A percentile compares a stretch with the other conserved stretches of the same genome.
These are phyloP conservation scores for Phylloscopus trochiloides DNA, from an alignment of 2,113 vertebrate genomes.

Conservation along the genomic window DNA sequence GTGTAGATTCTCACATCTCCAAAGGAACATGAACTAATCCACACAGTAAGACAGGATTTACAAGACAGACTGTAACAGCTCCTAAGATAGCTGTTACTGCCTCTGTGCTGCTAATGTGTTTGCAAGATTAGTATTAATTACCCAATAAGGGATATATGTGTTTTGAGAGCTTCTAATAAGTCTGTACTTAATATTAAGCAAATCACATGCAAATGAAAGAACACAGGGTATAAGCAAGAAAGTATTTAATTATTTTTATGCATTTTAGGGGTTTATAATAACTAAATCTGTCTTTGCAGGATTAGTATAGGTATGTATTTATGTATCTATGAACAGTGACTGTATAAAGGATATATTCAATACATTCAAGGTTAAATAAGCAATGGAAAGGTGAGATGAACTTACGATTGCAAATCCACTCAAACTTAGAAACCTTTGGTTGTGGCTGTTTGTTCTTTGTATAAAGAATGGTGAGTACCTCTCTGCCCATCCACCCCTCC, in stretches of 20 bases:
- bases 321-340: neutral
- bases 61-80: constrained; percentile 40
- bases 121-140: constrained; percentile 65
- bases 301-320: neutral
- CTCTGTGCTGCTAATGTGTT: constrained; percentile 53
- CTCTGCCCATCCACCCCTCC: neutral
- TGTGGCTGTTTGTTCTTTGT: neutral
- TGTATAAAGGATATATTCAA: neutral
- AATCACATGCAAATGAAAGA: constrained; percentile 17
- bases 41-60: constrained; percentile 48
- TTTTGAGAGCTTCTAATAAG: constrained; percentile 24
- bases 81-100: constrained; percentile 58
- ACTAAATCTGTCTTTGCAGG: neutral
- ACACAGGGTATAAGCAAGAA: neutral
- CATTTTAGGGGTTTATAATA: neutral
- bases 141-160: constrained; percentile 34
- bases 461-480: neutral
- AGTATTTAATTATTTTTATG: neutral
- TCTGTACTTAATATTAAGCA: constrained; percentile 28
- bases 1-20: neutral
- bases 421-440: neutral
- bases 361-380: neutral
- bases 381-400: neutral
- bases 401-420: neutral
- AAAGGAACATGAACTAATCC: constrained; percentile 42